Evolutionary conservation across 2,888 invertebrate species (phyloP).

Genomic region (Danaus chrysippus): DNA sequence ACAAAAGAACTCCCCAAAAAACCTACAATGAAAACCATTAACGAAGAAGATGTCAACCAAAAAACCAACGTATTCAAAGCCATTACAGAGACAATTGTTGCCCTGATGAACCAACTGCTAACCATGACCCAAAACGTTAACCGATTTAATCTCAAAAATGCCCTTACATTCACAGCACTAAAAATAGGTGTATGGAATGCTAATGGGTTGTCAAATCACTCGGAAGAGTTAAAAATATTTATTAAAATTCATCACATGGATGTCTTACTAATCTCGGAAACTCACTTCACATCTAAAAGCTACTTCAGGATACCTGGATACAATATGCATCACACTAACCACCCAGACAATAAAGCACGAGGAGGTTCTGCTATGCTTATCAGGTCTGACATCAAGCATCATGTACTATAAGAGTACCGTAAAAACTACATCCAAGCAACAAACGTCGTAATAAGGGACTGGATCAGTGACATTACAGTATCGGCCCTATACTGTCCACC

Average conservation of each 20-base stretch:
- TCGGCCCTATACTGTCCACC: constrained; percentile 22
- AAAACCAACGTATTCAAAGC: too few species aligned
- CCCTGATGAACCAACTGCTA: too few species aligned
- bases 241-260: constrained; percentile 21
- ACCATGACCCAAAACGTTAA: too few species aligned
- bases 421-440: constrained; percentile 15
- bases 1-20: too few species aligned
- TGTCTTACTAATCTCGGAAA: constrained; percentile 27
- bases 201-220: constrained; percentile 25
- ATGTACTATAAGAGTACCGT: background rate
- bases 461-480: constrained; percentile 7
- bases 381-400: constrained; percentile 10
- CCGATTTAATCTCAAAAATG: too few species aligned
- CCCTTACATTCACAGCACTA: too few species aligned
- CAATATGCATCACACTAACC: constrained; percentile 8
- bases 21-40: too few species aligned
- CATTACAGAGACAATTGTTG: too few species aligned
- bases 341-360: constrained; percentile 16
- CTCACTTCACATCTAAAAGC: constrained; percentile 15
- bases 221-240: constrained; percentile 14
- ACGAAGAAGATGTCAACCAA: too few species aligned
- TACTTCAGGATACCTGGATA: constrained; percentile 7
- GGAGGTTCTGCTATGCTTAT: constrained; percentile 13
- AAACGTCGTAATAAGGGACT: constrained; percentile 4
- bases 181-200: constrained; percentile 28